Percentiles rank a stretch among this genome's conserved stretches.
These are phyloP conservation scores for Cottoperca gobio DNA, from an alignment of 2,797 vertebrate genomes.

Conservation along the genomic window DNA sequence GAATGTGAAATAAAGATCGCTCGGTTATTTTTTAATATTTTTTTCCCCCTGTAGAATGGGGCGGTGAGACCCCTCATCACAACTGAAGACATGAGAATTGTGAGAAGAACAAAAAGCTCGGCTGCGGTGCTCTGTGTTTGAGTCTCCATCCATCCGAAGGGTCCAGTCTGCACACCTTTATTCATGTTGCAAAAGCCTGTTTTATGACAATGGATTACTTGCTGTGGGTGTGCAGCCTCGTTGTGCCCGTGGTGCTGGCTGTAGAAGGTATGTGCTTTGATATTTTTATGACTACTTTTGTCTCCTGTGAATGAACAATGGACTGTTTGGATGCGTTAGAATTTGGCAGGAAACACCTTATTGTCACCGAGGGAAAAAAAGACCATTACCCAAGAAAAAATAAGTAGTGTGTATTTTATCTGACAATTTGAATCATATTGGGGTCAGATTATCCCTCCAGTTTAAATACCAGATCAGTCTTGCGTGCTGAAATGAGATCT, in stretches of 20 bases:
- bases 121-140: constrained; percentile 62
- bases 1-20: constrained; percentile 28
- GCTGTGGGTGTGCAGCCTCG: constrained; percentile 86
- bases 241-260: constrained; percentile 83
- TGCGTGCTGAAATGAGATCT: constrained; percentile 19
- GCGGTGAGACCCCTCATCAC: constrained; percentile 35
- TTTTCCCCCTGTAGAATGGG: constrained; percentile 41
- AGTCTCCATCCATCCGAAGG: constrained; percentile 67
- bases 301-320: constrained; percentile 55
- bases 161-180: constrained; percentile 71
- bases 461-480: constrained; percentile 23
- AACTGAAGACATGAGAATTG: constrained; percentile 61
- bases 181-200: constrained; percentile 84
- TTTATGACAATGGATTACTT: constrained; percentile 89
- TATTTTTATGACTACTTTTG: constrained; percentile 47
- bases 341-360: constrained; percentile 17
- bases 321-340: constrained; percentile 21
- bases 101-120: constrained; percentile 62
- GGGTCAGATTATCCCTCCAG: background rate
- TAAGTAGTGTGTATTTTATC: background rate
- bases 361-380: constrained; percentile 16
- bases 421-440: background rate
- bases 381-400: background rate
- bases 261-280: constrained; percentile 82
- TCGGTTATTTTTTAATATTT: constrained; percentile 10